Percentiles rank a stretch among this genome's conserved stretches.
Conservation (phyloP, 2,888 invertebrate species). For the Heteromyza rotundicornis region DNA sequence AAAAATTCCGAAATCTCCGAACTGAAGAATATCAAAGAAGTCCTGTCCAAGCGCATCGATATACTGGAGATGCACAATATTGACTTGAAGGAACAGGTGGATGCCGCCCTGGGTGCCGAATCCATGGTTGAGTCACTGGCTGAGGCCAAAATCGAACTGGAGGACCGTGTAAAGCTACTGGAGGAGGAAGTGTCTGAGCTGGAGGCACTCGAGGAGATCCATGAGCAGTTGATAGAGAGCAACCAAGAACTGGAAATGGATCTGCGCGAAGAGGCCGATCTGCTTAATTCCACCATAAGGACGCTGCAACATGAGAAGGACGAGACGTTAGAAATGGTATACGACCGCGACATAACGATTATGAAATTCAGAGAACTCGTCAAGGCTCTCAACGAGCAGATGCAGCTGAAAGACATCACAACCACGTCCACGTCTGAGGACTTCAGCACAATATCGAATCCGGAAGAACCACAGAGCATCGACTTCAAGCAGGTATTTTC, state of each 20-base stretch:
- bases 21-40: slow-evolving; percentile 84
- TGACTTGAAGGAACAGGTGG: slow-evolving; percentile 92
- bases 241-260: slow-evolving; percentile 93
- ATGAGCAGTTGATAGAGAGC: slow-evolving; percentile 94
- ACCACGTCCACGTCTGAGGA: slow-evolving; percentile 62
- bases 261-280: slow-evolving; percentile 90
- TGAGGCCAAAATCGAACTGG: slow-evolving; percentile 89
- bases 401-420: slow-evolving; percentile 68
- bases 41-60: slow-evolving; percentile 76
- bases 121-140: slow-evolving; percentile 97
- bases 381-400: slow-evolving; percentile 83
- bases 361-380: slow-evolving; percentile 94
- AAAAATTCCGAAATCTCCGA: slow-evolving; percentile 85
- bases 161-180: slow-evolving; percentile 85
- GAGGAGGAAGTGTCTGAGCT: slow-evolving; percentile 92
- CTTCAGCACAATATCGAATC: slow-evolving; percentile 52
- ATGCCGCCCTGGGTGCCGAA: slow-evolving; percentile 96
- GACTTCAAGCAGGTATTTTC: slow-evolving; percentile 76
- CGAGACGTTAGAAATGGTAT: slow-evolving; percentile 86
- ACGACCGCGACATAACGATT: slow-evolving; percentile 92
- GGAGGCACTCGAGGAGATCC: slow-evolving; percentile 91
- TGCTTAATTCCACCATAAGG: slow-evolving; percentile 79
- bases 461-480: slow-evolving; percentile 63
- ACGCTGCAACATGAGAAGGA: slow-evolving; percentile 85
- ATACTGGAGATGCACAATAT: slow-evolving; percentile 86